These are phyloP conservation scores for Gnathonemus echidnorhynchus DNA, from an alignment of 2,113 vertebrate genomes.

Conservation along the genomic window DNA sequence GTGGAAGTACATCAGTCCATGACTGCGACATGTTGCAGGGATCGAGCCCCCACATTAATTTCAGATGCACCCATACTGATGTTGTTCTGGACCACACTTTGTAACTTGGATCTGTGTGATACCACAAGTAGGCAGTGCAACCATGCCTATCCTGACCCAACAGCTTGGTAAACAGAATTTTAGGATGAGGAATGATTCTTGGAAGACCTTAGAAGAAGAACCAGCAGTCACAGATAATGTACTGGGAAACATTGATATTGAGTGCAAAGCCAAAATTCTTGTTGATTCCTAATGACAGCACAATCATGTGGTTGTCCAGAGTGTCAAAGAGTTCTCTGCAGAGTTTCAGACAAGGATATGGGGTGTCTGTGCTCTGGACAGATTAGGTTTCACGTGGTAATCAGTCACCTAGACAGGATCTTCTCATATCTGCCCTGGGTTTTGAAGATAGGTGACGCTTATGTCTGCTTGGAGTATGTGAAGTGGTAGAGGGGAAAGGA, in stretches of 20 bases:
- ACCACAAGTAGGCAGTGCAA: not conserved
- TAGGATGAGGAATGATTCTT: not conserved
- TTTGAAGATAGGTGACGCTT: not conserved
- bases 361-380: not conserved
- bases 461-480: not conserved
- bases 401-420: not conserved
- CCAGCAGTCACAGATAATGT: not conserved
- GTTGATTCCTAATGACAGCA: not conserved
- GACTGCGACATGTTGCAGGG: not conserved
- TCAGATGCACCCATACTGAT: not conserved
- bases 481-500: not conserved
- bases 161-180: not conserved
- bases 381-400: not conserved
- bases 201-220: not conserved
- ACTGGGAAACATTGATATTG: not conserved
- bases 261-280: not conserved
- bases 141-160: not conserved
- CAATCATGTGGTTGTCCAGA: not conserved
- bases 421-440: not conserved
- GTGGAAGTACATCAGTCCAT: too few species aligned
- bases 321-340: not conserved
- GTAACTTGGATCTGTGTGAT: not conserved
- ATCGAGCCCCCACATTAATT: not conserved
- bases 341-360: not conserved
- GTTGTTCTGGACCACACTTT: not conserved